Conservation (phyloP, 2,113 vertebrate species). For the Ranitomeya imitator region DNA sequence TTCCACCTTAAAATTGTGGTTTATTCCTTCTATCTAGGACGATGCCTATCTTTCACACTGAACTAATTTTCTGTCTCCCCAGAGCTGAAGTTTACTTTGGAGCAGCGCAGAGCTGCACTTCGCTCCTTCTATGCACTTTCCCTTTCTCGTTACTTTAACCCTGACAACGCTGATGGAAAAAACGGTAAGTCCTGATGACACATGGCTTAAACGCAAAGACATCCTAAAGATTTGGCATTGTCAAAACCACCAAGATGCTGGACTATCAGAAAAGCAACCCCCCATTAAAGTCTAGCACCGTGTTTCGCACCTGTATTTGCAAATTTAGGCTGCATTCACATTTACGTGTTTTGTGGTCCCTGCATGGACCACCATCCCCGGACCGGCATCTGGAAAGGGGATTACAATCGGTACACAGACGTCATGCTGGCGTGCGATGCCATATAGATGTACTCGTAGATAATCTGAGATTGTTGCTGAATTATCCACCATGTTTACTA, state of each 20-base stretch:
- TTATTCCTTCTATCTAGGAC: background rate
- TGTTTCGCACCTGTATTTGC: no score
- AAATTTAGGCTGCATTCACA: no score
- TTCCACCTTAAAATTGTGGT: background rate
- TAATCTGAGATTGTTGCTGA: no score
- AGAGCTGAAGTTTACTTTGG: slow-evolving; percentile 60
- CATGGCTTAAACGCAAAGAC: background rate
- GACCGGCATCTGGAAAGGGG: no score
- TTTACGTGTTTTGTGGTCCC: no score
- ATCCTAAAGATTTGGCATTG: background rate
- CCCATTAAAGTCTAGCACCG: background rate
- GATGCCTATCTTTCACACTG: background rate
- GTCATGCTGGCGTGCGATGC: no score
- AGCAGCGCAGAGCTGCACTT: slow-evolving; percentile 75
- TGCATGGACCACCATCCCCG: no score
- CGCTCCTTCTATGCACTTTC: slow-evolving; percentile 81
- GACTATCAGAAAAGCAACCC: background rate
- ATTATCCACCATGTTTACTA: no score
- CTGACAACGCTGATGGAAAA: slow-evolving; percentile 60
- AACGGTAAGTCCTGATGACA: background rate
- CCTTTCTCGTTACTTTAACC: slow-evolving; percentile 74
- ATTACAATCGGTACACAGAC: no score
- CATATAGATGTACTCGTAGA: no score
- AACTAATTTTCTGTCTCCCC: background rate
- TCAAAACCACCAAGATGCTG: background rate